Evolutionary conservation across 2,888 invertebrate genomes (phyloP), one percentile per base, ranked within the genome.

Genomic region (Pachydiplax longipennis): DNA sequence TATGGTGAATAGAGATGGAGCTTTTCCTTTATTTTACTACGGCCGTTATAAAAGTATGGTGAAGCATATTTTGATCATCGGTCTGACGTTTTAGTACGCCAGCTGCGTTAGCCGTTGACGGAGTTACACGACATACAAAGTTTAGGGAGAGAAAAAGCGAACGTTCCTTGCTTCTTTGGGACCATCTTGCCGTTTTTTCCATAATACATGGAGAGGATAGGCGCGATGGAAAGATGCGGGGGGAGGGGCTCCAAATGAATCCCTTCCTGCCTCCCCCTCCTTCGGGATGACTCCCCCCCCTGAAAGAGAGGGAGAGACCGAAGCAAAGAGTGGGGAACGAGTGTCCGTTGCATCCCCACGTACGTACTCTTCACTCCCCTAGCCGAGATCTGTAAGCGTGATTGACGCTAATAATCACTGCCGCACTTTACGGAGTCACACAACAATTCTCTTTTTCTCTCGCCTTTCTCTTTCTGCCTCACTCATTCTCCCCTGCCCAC

Each of bases 361-460:
- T 25, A 31, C 73, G 8, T 3, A 12, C 44, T 31, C 31, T 25
- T 13, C 82, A 25, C 48, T 25, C 48, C 35, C 61, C 37, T 8
- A 12, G 35, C 35, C 53, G 87, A 58, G 53, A 87, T 65, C 61
- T n/a, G 15, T 35, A 58, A 87, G 61, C 87, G 65, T 87, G 87
- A 87, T 87, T 87, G 87, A 65, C 61, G 87, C 87, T 65, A 87
- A 65, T 87, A 87, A 87, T 87, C 87, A 37, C 87, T 37, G 58
- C 5, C 61, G 61, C 58, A 35, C 13, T 37, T 61, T 87, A 83
- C 87, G 18, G 35, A 58, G 83, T 58, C 53, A 87, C 87, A 58
- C 83, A 25, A 31, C 22, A 31, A 35, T 31, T 83, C 31, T 83
- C 13, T 53, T 13, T 25, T 48, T 48, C 82, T 48, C 48, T 44